Conservation (phyloP, 2,888 invertebrate species). For the Caenorhabditis macrosperma region DNA sequence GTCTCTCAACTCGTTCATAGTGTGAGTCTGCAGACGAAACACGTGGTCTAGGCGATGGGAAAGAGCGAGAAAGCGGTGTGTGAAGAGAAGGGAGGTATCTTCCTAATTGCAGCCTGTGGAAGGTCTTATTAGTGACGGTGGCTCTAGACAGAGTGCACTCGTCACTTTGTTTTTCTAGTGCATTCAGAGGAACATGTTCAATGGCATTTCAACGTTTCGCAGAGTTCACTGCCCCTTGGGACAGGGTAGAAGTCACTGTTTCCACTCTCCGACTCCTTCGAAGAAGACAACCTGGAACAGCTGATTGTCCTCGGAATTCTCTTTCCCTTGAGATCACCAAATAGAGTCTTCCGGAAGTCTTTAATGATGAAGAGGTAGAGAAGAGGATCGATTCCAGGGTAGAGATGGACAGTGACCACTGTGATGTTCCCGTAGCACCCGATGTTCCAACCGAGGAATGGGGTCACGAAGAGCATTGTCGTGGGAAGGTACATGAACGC, state of each 20-base stretch:
- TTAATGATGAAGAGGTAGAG: slow-evolving; percentile 24
- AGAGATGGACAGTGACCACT: slow-evolving; percentile 26
- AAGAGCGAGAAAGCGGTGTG: not conserved
- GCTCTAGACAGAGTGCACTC: too few species aligned
- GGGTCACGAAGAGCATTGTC: slow-evolving; percentile 48
- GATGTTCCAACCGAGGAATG: slow-evolving; percentile 44
- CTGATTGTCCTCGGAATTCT: too few species aligned
- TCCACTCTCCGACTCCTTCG: too few species aligned
- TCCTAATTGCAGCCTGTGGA: not conserved
- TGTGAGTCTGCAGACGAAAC: not conserved
- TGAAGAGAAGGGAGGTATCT: not conserved
- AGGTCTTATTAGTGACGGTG: not conserved
- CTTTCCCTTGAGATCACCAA: too few species aligned
- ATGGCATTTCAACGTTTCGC: too few species aligned
- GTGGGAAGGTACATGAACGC: slow-evolving; percentile 47
- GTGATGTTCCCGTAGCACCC: slow-evolving; percentile 44
- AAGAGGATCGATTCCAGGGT: slow-evolving; percentile 48
- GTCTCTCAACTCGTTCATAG: not conserved
- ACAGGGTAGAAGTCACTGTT: too few species aligned
- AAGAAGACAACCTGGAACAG: too few species aligned
- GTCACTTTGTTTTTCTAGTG: too few species aligned
- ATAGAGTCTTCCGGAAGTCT: slow-evolving; percentile 20
- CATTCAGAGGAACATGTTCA: too few species aligned
- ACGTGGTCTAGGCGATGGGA: not conserved
- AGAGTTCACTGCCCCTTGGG: too few species aligned